These are phyloP conservation scores for Leistus spinibarbis DNA, from an alignment of 2,888 invertebrate genomes.

Conservation along the genomic window DNA sequence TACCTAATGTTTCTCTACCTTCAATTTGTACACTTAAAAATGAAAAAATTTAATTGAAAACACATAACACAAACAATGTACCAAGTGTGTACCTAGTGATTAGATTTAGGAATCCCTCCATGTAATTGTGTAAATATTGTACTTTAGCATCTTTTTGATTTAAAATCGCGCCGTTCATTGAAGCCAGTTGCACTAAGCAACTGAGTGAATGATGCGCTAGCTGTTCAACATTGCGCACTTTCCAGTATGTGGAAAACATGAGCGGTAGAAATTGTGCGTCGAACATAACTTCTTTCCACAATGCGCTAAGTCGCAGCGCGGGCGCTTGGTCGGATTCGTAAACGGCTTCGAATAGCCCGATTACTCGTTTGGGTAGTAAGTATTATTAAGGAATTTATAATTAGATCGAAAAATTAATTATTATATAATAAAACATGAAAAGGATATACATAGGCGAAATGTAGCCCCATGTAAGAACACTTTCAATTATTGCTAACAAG, in stretches of 20 bases:
- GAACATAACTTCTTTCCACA: conserved; percentile 80
- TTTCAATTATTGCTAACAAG: conserved; percentile 78
- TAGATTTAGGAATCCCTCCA: conserved; percentile 67
- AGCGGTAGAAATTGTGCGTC: conserved; percentile 75
- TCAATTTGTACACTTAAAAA: conserved; percentile 63
- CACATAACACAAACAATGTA: conserved; percentile 14
- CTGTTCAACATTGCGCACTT: conserved; percentile 76
- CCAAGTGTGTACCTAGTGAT: conserved; percentile 59
- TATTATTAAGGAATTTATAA: conserved; percentile 45
- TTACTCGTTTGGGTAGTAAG: conserved; percentile 69
- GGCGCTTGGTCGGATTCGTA: conserved; percentile 70
- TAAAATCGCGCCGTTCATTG: conserved; percentile 65
- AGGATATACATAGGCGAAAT: conserved; percentile 63
- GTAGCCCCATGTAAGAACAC: conserved; percentile 82
- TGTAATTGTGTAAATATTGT: conserved; percentile 65
- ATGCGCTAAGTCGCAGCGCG: conserved; percentile 64
- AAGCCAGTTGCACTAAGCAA: conserved; percentile 81
- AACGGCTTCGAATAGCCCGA: conserved; percentile 73
- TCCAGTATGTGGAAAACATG: conserved; percentile 83
- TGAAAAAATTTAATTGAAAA: conserved; percentile 22
- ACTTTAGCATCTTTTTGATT: conserved; percentile 54
- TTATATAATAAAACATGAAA: conserved; percentile 42
- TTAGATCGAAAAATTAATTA: background rate
- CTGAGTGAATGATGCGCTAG: conserved; percentile 79
- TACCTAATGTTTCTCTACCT: conserved; percentile 70